phyloP scores from a whole-genome alignment of 1,140 invertebrate genomes.

The Eupristina koningsbergeri region DNA sequence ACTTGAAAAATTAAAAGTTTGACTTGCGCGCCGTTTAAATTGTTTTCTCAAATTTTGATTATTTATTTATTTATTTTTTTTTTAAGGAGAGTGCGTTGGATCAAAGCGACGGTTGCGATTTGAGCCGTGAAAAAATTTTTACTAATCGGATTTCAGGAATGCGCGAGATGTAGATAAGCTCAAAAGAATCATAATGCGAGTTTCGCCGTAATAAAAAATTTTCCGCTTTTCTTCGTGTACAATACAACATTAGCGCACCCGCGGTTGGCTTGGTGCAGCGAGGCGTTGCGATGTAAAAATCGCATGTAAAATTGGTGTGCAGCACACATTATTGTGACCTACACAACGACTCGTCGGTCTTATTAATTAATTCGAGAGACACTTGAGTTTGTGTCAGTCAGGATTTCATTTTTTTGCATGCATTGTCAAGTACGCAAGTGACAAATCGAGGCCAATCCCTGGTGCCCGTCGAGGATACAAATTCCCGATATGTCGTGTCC shows the following conservation, averaged over 20 bases:
- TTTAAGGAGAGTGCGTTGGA: no score
- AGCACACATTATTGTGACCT: neutral
- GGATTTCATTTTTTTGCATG: neutral
- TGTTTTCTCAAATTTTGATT: neutral
- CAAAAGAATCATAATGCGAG: neutral
- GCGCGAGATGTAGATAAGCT: neutral
- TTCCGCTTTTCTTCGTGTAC: neutral
- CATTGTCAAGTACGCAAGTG: neutral
- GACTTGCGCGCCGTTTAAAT: neutral
- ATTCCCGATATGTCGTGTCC: neutral
- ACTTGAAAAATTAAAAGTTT: neutral
- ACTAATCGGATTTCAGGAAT: neutral
- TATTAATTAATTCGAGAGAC: conserved; percentile 16
- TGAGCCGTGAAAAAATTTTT: neutral
- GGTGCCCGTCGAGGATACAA: conserved; percentile 28
- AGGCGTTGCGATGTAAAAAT: neutral
- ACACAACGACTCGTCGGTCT: neutral
- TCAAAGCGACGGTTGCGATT: no score
- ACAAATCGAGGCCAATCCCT: conserved; percentile 31
- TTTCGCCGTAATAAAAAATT: neutral
- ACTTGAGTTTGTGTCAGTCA: neutral
- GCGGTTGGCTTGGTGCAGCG: neutral
- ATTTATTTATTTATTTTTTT: no score
- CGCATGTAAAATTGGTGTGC: neutral
- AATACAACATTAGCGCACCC: neutral